phyloP scores from a whole-genome alignment of 2,113 vertebrate genomes.

The Origma solitaria region DNA sequence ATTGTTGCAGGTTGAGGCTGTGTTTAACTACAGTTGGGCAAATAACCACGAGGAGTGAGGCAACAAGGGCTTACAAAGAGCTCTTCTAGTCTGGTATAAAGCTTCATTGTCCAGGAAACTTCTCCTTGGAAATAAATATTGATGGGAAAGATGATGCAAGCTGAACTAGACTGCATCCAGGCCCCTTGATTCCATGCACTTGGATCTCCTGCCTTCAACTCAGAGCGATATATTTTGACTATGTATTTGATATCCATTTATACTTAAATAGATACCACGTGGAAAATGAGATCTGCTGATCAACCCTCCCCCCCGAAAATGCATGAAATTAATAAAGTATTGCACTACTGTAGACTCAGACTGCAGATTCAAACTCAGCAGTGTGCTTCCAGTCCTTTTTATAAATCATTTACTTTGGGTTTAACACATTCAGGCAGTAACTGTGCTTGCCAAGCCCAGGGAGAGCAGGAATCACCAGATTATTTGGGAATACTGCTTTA shows the following conservation, averaged over 20 bases:
- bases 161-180: not conserved
- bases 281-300: not conserved
- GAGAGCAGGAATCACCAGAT: not conserved
- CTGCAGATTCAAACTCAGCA: not conserved
- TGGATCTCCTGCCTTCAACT: not conserved
- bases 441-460: not conserved
- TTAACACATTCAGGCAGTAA: not conserved
- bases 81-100: not conserved
- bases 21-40: not conserved
- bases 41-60: not conserved
- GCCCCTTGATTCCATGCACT: not conserved
- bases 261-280: fast-evolving
- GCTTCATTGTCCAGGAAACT: not conserved
- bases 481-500: not conserved
- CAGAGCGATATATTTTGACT: not conserved
- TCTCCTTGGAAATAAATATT: not conserved
- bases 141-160: not conserved
- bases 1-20: not conserved
- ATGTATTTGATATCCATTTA: no score
- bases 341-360: not conserved
- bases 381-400: not conserved
- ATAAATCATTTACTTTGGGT: not conserved
- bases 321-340: not conserved
- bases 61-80: not conserved
- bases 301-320: not conserved